Base-by-base conservation (phyloP, 2,888 invertebrate species). In the Megalurothrips usitatus region DNA sequence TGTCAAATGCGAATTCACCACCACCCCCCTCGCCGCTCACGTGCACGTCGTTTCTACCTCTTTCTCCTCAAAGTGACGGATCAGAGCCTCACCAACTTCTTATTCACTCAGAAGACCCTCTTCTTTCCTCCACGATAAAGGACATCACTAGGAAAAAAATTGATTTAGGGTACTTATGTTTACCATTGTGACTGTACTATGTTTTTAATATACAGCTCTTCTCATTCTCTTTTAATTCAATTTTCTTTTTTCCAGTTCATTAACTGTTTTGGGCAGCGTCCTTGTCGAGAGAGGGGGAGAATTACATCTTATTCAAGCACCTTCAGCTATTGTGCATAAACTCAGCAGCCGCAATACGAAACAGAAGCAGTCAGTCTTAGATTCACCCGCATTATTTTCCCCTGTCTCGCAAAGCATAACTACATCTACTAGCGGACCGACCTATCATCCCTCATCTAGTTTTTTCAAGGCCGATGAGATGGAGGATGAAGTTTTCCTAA, bases 81-180 rank as follows among this genome's bases (percentile, higher is more conserved):
- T 58, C 58, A 1, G 68, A 47, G 84, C 87, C 83, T 87, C 87
- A 82, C 86, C 87, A 85, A 88, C 88, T 86, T 88, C 89, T 84
- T 86, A 88, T 81, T 86, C 85, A 95, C 86, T 95, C 95, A 0
- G 95, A 95, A 85, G 95, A 95, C 86, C 95, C 95, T 0, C 87
- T 95, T 6, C 87, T 96, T 26, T 95, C 95, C 0, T 95, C 95
- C 82, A 94, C 93, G 84, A 94, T 95, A 0, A 92, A 94, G 83
- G 95, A 95, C 86, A 95, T 95, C 85, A 75, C 89, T 0, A 88
- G 89, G 78, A 90, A 90, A 83, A 87, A 87, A 82, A 90, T 91
- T 83, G 91, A 91, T 84, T 89, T 91, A 80, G 88, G 88, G 81
- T 75, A 26, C 1, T 8, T 23, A 26, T 11, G 23, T 23, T n/a